Evolutionary conservation across 2,797 vertebrate genomes (phyloP), one percentile per base, ranked within the genome.

Genomic region (Melanogrammus aeglefinus): DNA sequence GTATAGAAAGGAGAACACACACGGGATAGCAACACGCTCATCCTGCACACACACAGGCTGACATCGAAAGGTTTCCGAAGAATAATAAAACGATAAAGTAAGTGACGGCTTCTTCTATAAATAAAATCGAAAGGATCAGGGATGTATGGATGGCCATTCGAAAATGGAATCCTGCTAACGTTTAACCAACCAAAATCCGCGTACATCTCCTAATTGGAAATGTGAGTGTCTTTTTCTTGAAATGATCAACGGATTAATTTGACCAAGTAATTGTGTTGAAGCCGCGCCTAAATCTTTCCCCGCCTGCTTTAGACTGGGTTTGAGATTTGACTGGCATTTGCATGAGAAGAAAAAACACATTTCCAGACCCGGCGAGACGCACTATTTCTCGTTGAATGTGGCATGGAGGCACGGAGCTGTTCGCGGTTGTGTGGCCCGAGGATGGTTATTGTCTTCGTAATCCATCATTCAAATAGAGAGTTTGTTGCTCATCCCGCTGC

Each of bases 311-410:
- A 78, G 85, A 82, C 77, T 57, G 79, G 81, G 85, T 72, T 83
- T 39, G 84, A 86, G 81, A 92, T 94, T 94, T 94, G 93, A 92
- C 91, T 94, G 75, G 75, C 39, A 92, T 94, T 94, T 95, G 93
- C 93, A 94, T 94, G 87, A 13, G 76, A 74, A 51, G 57, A 70
- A 87, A 79, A 70, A 87, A 79, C 74, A 81, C 75, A 75, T 88
- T 81, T 75, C 74, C 80, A 79, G 70, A 79, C 73, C 18, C 21
- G 36, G 72, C 33, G 73, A 74, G n/a, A 14, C 73, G 73, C 73
- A 38, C 21, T 24, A 29, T 44, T 41, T 72, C 75, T 66, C 75
- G 6, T 79, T 1, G 41, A 6, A n/a, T 18, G 74, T 75, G 44
- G 35, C 35, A 36, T 75, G 74, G 33, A 6, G n/a, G 35, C 33